Percentiles rank a stretch among this genome's conserved stretches.
Evolutionary conservation across 2,113 vertebrate genomes (phyloP).

Genomic region (Sphyrna mokarran): DNA sequence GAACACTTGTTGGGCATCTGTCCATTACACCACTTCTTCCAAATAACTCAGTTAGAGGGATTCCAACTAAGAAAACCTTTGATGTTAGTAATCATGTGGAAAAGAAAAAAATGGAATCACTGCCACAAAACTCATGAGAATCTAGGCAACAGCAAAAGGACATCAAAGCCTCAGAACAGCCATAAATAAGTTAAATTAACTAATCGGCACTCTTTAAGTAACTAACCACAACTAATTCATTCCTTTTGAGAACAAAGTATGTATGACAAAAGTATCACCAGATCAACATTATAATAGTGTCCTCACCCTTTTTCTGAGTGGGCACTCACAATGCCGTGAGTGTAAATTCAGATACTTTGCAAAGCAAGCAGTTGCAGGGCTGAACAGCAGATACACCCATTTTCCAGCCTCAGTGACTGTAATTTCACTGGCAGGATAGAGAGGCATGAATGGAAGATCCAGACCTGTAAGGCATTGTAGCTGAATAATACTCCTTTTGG

Average conservation of each 20-base stretch:
- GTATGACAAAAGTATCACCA: neutral
- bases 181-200: neutral
- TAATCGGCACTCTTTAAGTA: neutral
- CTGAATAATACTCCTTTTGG: neutral
- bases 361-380: neutral
- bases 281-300: neutral
- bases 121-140: neutral
- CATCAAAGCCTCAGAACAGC: neutral
- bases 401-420: neutral
- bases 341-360: neutral
- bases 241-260: neutral
- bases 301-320: neutral
- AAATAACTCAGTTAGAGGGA: neutral
- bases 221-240: neutral
- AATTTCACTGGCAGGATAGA: neutral
- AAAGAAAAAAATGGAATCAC: neutral
- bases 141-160: neutral
- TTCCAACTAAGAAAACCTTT: neutral
- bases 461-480: neutral
- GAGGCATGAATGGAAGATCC: neutral
- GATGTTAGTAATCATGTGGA: neutral
- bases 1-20: neutral
- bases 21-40: neutral
- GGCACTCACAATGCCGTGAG: neutral
- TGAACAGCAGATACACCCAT: neutral